Conservation (phyloP, 1,140 invertebrate genomes). For the Drosophila fuyamai region DNA sequence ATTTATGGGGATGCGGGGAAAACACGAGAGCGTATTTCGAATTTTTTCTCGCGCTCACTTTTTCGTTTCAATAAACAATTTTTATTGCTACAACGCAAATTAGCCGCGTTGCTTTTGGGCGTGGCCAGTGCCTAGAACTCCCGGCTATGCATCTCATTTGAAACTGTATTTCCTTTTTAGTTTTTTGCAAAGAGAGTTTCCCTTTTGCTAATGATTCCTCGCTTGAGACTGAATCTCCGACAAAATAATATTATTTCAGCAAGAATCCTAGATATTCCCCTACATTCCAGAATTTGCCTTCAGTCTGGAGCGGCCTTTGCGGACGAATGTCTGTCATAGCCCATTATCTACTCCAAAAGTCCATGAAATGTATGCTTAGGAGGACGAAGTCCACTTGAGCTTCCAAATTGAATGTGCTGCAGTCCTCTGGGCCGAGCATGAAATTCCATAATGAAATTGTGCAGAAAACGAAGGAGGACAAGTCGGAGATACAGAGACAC, state of each 20-base stretch:
- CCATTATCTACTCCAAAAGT: conserved; percentile 11
- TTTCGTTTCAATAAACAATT: conserved; percentile 37
- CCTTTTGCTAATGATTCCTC: conserved; percentile 17
- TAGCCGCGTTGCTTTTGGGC: neutral
- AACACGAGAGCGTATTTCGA: neutral
- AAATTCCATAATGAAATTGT: conserved; percentile 59
- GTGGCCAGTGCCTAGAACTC: neutral
- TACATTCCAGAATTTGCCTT: neutral
- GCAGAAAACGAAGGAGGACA: conserved; percentile 30
- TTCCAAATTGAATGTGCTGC: conserved; percentile 19
- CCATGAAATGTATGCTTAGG: conserved; percentile 15
- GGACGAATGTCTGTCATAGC: conserved; percentile 3
- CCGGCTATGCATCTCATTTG: neutral
- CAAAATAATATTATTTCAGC: conserved; percentile 19
- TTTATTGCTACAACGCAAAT: conserved; percentile 29
- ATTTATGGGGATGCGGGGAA: conserved; percentile 3
- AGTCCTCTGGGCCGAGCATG: conserved; percentile 30
- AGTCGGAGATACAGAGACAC: neutral
- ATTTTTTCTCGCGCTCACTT: conserved; percentile 16
- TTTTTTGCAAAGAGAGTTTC: too few species aligned
- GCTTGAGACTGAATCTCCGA: neutral
- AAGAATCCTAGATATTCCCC: neutral
- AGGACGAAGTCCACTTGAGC: conserved; percentile 3
- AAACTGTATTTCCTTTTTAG: neutral
- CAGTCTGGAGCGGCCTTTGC: neutral